These are phyloP conservation scores for Anthopleura xanthogrammica DNA, from an alignment of 92 coral and sea anemone species.

Conservation along the genomic window DNA sequence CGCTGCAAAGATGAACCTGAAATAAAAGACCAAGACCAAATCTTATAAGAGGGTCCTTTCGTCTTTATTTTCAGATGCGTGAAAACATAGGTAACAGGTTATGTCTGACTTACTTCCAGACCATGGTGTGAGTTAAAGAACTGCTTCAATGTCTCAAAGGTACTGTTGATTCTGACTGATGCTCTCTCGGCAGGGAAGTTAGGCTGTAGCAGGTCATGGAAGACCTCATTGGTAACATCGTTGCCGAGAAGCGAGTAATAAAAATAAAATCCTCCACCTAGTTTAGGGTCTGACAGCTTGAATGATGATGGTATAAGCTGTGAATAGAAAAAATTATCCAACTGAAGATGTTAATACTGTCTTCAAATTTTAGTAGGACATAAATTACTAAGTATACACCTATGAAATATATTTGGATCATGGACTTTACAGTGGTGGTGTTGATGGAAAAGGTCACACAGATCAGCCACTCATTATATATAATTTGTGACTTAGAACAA, in stretches of 20 bases:
- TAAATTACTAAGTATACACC: no score
- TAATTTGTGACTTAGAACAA: background rate
- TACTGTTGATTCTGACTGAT: constrained; percentile 77
- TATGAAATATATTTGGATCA: no score
- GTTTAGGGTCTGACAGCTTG: constrained; percentile 72
- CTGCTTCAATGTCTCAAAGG: constrained; percentile 49
- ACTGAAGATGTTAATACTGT: background rate
- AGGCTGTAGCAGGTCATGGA: constrained; percentile 89
- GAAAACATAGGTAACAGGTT: no score
- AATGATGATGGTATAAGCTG: constrained; percentile 94
- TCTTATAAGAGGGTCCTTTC: no score
- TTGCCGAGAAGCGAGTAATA: constrained; percentile 87
- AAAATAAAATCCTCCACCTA: constrained; percentile 94
- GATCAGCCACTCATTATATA: background rate
- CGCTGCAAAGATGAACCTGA: constrained; percentile 88
- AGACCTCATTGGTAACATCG: constrained; percentile 92
- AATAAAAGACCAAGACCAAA: background rate
- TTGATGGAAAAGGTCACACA: no score
- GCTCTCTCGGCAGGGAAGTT: constrained; percentile 97
- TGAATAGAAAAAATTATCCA: constrained; percentile 6
- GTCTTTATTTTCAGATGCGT: no score
- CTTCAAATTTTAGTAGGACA: no score
- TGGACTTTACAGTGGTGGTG: background rate
- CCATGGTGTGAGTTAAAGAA: constrained; percentile 72
- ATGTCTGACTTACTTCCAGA: constrained; percentile 65